These are phyloP conservation scores for Prinia subflava DNA, from an alignment of 2,113 vertebrate genomes.

Conservation along the genomic window DNA sequence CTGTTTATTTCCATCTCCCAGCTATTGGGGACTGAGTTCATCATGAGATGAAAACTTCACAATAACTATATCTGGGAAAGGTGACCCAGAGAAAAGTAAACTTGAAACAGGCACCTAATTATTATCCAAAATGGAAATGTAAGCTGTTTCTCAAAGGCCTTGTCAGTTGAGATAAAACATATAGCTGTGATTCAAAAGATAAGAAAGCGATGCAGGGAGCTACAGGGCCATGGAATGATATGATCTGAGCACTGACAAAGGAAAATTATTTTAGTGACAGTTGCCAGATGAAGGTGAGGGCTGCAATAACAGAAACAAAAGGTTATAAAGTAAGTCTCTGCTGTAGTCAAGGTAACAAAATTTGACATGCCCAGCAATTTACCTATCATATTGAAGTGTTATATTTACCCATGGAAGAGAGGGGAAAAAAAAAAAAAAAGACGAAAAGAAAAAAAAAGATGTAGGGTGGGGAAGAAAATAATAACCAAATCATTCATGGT, in stretches of 20 bases:
- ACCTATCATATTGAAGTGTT: not conserved
- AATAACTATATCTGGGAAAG: not conserved
- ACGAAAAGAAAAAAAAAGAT: too few species aligned
- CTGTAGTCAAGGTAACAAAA: constrained; percentile 15
- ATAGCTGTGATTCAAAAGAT: not conserved
- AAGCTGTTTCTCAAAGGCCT: not conserved
- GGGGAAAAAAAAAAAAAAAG: too few species aligned
- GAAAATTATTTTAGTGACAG: constrained; percentile 9
- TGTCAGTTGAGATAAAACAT: not conserved
- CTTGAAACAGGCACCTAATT: not conserved
- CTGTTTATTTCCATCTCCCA: not conserved
- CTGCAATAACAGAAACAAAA: constrained; percentile 23
- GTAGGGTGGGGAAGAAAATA: not conserved
- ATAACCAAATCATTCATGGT: not conserved
- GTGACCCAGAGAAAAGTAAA: not conserved
- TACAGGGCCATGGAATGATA: not conserved
- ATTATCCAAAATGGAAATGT: constrained; percentile 4
- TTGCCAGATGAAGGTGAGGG: not conserved
- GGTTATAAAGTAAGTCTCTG: not conserved
- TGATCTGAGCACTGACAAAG: not conserved
- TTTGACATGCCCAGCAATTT: not conserved
- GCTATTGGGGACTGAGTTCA: not conserved
- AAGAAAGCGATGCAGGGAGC: not conserved
- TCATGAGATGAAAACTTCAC: not conserved
- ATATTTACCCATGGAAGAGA: not conserved